Evolutionary conservation across 2,113 vertebrate genomes (phyloP), one percentile per base, ranked within the genome.

Genomic region (Tichodroma muraria): DNA sequence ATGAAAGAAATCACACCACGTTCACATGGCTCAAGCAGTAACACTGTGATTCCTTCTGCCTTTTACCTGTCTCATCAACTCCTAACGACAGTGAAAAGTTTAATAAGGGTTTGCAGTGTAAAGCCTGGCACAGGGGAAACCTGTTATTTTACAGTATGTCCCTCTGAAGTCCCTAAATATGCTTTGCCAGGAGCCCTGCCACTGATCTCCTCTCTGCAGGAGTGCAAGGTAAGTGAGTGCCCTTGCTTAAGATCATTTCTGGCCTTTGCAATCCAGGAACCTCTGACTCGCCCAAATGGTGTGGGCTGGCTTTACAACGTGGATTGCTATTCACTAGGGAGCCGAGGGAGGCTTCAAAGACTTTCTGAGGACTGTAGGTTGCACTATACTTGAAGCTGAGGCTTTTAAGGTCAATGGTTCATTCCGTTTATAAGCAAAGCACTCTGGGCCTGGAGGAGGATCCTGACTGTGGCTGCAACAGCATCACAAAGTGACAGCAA

Each of bases 311-410:
- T 94, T 80, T 84, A 28, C 54, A 81, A 82, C 0, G 0, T 16
- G 68, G 89, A 85, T 89, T 90, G 95, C 95, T 76, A 13, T 69
- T 80, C 93, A 54, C 89, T 47, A 59, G 95, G 88, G 96, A 91
- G 63, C 80, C 85, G 89, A 95, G 85, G 75, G 77, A 95, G 88
- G 59, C 75, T 88, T 85, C 91, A 88, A 93, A 93, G 92, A 68
- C 82, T 94, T 95, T 93, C 83, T 90, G 88, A 96, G 90, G 75
- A 87, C 91, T 96, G 84, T 59, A 95, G 63, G 47, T 56, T 95
- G 83, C 81, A 88, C 85, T 91, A 10, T 85, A 90, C 69, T 91
- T 94, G 81, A 76, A 83, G 87, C 10, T 87, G 89, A 95, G 85
- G 90, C 93, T 95, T 95, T 69, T 63, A 92, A 92, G 86, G 80